These are phyloP conservation scores for Rhagophthalmus giganteus DNA, from an alignment of 2,888 invertebrate species.

Conservation along the genomic window DNA sequence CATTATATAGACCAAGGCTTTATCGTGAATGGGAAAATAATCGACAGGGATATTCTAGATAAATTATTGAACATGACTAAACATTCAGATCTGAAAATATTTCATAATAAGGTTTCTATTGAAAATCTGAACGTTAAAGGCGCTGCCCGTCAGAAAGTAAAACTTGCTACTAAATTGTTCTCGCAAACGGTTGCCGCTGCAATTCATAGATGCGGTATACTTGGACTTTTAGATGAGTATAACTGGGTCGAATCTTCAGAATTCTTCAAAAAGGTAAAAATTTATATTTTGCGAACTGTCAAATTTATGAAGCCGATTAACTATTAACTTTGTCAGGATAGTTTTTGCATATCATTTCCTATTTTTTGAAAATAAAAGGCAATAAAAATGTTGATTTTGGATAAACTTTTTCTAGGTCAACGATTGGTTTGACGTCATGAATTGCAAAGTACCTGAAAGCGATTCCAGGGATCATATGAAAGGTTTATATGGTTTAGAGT, in stretches of 20 bases:
- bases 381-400: too few relatives aligned
- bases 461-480: constrained; percentile 17
- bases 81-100: constrained; percentile 3
- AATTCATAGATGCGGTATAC: constrained; percentile 28
- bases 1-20: constrained; percentile 1
- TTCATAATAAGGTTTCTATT: constrained; percentile 1
- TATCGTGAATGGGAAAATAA: background rate
- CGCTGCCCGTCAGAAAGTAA: constrained; percentile 25
- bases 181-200: constrained; percentile 34
- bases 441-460: constrained; percentile 13
- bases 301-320: too few relatives aligned
- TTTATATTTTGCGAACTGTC: constrained; percentile 1
- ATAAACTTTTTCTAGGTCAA: constrained; percentile 1
- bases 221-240: constrained; percentile 15
- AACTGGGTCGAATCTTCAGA: background rate
- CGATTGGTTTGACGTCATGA: constrained; percentile 33
- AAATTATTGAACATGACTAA: background rate
- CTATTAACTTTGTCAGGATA: too few relatives aligned
- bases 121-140: background rate
- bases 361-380: background rate
- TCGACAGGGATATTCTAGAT: background rate
- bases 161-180: constrained; percentile 36
- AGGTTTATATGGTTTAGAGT: constrained; percentile 23
- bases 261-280: constrained; percentile 1
- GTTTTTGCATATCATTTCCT: too few relatives aligned